Conservation (phyloP, 1,140 invertebrate species). For the Pollicipes pollicipes region DNA sequence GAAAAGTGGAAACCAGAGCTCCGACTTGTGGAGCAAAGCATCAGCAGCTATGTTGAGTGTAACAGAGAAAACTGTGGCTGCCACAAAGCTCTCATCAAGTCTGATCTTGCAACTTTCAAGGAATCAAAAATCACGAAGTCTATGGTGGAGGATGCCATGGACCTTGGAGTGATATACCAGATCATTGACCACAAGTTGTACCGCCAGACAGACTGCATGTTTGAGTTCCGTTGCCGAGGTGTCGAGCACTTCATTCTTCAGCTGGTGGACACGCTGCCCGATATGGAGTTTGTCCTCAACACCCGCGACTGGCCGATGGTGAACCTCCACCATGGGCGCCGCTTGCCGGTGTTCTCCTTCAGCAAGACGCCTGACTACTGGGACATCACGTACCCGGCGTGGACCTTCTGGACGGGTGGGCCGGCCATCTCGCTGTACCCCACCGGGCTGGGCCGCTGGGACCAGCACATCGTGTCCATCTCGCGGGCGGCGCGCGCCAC, state of each 20-base stretch:
- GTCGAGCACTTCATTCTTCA: slow-evolving; percentile 65
- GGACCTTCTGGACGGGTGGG: slow-evolving; percentile 95
- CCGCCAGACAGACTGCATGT: slow-evolving; percentile 67
- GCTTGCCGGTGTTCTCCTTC: slow-evolving; percentile 76
- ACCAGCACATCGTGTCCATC: slow-evolving; percentile 54
- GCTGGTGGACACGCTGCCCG: slow-evolving; percentile 45
- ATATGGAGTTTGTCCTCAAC: slow-evolving; percentile 78
- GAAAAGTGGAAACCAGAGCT: too few relatives aligned
- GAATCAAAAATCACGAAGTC: slow-evolving; percentile 43
- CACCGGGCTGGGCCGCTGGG: slow-evolving; percentile 79
- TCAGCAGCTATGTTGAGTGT: slow-evolving; percentile 2
- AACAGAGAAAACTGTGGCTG: slow-evolving; percentile 28
- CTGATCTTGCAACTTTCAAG: slow-evolving; percentile 49
- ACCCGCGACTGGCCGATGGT: slow-evolving; percentile 83
- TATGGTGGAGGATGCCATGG: slow-evolving; percentile 37
- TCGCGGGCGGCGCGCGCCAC: slow-evolving; percentile 40
- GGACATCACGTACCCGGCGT: slow-evolving; percentile 92
- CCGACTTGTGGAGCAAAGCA: too few relatives aligned
- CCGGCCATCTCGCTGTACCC: slow-evolving; percentile 87
- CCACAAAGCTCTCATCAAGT: slow-evolving; percentile 39
- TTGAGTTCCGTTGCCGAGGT: slow-evolving; percentile 73
- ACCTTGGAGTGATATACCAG: slow-evolving; percentile 64
- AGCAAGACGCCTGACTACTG: slow-evolving; percentile 72
- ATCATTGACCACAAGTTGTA: slow-evolving; percentile 63
- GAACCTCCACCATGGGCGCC: slow-evolving; percentile 38